Base-by-base conservation (phyloP, 2,113 vertebrate species). In the Martes martes region DNA sequence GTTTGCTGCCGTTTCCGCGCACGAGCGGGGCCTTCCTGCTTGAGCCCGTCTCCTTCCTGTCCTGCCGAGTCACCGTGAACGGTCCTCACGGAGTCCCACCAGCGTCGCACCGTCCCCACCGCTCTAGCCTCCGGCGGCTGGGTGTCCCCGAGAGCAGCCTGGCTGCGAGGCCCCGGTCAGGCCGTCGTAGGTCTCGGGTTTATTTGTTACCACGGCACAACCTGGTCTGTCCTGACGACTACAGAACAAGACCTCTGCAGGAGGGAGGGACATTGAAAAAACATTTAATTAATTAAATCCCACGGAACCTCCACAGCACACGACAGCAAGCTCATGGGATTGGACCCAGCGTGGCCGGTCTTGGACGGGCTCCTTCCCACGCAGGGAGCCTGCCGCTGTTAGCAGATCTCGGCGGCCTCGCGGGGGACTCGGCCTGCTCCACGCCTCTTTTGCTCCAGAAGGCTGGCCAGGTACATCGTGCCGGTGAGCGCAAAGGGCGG, bases 291-390 rank as follows among this genome's bases (percentile, higher is more conserved):
- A 1, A 11, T 39, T 39, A 24, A 16, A 8, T 1, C 5, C 2
- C 52, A 28, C 6, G 11, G 16, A 1, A 21, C 26, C 7, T 4
- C 39, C 2, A 0, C 1, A 19, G 52, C 0, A 0, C 11, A 1
- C 0, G 19, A 6, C 3, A 0, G 45, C 2, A 1, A 18, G 45
- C 13, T 13, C n/a, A 2, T 0, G 13, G 5, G 14, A 14, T 11
- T 4, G 82, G 69, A n/a, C 36, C 4, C 73, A 9, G 59, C 4
- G 11, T 0, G 45, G 4, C 69, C 24, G 23, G 47, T 2, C 76
- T 52, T 2, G 45, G 74, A 33, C 4, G 24, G 80, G 28, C 15
- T 4, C 2, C 1, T 11, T 10, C 45, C 26, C 23, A 3, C 2
- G 0, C 4, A 4, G 6, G 50, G 28, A 8, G 1, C 14, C 1